phyloP scores from a whole-genome alignment of 2,888 invertebrate species.

The Rugalucina vietnamica region DNA sequence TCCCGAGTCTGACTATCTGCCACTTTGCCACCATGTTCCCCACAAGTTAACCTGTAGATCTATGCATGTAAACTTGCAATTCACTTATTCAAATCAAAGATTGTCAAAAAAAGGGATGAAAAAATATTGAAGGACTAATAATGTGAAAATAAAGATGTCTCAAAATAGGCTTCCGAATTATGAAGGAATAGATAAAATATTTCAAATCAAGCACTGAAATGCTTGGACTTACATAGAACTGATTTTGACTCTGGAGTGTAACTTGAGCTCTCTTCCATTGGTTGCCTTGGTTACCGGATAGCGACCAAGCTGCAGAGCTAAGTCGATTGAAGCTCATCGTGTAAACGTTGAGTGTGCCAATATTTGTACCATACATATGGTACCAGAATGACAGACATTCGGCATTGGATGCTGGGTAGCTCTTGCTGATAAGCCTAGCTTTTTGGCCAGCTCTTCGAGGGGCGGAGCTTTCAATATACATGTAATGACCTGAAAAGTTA shows the following conservation, averaged over 20 bases:
- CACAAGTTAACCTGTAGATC: too few relatives aligned
- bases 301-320: conserved; percentile 69
- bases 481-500: conserved; percentile 77
- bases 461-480: conserved; percentile 74
- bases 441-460: conserved; percentile 68
- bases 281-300: conserved; percentile 75
- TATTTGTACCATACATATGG: conserved; percentile 78
- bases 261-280: conserved; percentile 76
- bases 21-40: too few relatives aligned
- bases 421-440: conserved; percentile 71
- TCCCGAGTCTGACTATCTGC: too few relatives aligned
- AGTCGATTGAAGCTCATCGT: conserved; percentile 58
- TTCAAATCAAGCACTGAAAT: too few relatives aligned
- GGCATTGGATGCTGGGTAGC: conserved; percentile 66
- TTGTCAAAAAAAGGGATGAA: too few relatives aligned
- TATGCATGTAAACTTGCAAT: too few relatives aligned
- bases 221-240: conserved; percentile 72
- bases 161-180: too few relatives aligned
- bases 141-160: too few relatives aligned
- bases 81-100: too few relatives aligned
- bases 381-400: conserved; percentile 80
- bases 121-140: too few relatives aligned
- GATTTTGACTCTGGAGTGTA: conserved; percentile 65
- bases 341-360: conserved; percentile 77
- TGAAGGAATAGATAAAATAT: too few relatives aligned